Base-by-base conservation (phyloP, 1,140 invertebrate genomes). In the Drosophila neocordata region DNA sequence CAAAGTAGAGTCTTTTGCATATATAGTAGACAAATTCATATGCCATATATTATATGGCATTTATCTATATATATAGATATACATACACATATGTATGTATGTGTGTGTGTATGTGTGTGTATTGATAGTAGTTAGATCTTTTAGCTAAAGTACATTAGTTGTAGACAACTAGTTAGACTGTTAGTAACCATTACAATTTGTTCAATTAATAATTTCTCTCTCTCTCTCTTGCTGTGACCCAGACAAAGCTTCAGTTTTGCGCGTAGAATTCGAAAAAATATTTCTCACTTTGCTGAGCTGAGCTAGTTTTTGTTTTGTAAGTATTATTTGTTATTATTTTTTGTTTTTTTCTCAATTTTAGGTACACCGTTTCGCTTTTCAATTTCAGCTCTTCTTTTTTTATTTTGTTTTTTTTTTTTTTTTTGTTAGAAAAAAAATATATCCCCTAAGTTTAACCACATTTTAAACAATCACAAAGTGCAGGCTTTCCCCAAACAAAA, bases 281-380 rank as follows among this genome's bases (percentile, higher is more conserved):
- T 22, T 24, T 37, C 18, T 15, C 13, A 13, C 59, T 57, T 35
- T 22, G 52, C 31, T 18, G 48, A 37, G 52, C 31, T 55, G 18
- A 52, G 20, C 27, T 57, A n/a, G 24, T 52, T 34, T 24, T 27
- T 52, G 37, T 44, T 48, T 73, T 63, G 44, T 74, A 31, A 31
- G 27, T 31, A 31, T 31, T 6, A 53, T 68, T 75, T 74, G 72
- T 63, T n/a, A n/a, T n/a, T n/a, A n/a, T n/a, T n/a, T n/a, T n/a
- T n/a, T n/a, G n/a, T n/a, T n/a, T n/a, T 70, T 67, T 78, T 70
- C 64, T 68, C 69, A 81, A 44, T 75, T 48, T 85, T 82, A 87
- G 82, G 82, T 87, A 87, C 83, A 79, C 64, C 69, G 71, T 73
- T 87, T 70, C 44, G 48, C 67, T 52, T 65, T 76, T 59, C 34